These are phyloP conservation scores for Ceyx cyanopectus DNA, from an alignment of 2,113 vertebrate species.

Conservation along the genomic window DNA sequence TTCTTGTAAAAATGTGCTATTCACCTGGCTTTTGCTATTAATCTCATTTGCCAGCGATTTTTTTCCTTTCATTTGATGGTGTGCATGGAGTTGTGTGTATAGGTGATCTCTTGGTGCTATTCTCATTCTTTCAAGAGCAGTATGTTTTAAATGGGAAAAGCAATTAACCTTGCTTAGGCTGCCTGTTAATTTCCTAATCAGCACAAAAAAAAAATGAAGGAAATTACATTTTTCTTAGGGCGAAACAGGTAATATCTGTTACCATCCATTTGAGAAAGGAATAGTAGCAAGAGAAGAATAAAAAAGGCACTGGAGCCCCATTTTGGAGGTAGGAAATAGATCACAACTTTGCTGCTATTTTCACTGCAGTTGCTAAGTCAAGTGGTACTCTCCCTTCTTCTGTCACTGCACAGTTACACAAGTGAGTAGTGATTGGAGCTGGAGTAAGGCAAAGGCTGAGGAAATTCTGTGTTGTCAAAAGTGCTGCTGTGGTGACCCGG, in stretches of 20 bases:
- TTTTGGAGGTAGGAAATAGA: background rate
- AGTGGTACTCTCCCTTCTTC: background rate
- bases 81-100: background rate
- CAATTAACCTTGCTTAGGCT: background rate
- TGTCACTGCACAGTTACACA: background rate
- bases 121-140: background rate
- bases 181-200: background rate
- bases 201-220: background rate
- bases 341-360: background rate
- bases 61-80: background rate
- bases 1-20: conserved; percentile 40
- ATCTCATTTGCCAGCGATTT: background rate
- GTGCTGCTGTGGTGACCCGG: background rate
- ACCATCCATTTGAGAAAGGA: background rate
- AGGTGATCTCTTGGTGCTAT: background rate
- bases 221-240: background rate
- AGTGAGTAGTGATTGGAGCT: background rate
- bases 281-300: background rate
- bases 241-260: background rate
- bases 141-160: background rate
- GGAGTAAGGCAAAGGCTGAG: background rate
- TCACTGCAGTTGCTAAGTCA: background rate
- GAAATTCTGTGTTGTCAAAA: background rate
- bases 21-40: conserved; percentile 18
- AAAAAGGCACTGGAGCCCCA: background rate